These are phyloP conservation scores for Steinernema hermaphroditum DNA, from an alignment of 2,888 invertebrate genomes.

Conservation along the genomic window DNA sequence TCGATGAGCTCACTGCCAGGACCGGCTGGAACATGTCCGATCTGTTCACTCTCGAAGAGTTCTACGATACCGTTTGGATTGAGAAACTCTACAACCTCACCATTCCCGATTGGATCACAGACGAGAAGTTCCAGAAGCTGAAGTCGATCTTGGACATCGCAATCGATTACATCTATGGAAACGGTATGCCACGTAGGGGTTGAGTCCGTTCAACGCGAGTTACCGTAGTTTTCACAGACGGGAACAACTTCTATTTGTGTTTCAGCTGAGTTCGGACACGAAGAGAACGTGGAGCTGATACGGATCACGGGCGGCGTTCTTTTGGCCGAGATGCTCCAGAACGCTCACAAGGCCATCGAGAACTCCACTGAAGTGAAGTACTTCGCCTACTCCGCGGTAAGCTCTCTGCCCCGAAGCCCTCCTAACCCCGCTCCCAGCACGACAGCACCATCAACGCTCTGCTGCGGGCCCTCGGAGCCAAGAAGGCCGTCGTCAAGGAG, in stretches of 20 bases:
- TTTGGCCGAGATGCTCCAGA: neutral
- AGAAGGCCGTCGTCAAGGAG: constrained; percentile 4
- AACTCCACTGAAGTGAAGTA: neutral
- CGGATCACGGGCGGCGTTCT: neutral
- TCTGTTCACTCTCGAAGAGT: neutral
- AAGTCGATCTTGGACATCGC: neutral
- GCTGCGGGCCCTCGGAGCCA: constrained; percentile 19
- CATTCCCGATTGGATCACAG: constrained; percentile 25
- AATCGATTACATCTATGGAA: neutral
- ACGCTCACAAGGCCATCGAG: neutral
- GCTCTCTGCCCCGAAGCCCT: neutral
- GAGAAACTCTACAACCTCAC: constrained; percentile 30
- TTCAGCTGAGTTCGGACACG: neutral
- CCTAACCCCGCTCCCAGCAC: constrained; percentile 4
- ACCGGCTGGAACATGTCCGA: neutral
- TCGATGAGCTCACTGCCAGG: constrained; percentile 24
- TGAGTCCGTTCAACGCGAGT: too few relatives aligned
- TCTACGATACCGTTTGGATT: constrained; percentile 1
- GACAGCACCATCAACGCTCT: constrained; percentile 32
- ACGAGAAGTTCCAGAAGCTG: neutral
- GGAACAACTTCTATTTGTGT: too few relatives aligned
- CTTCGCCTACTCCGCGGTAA: constrained; percentile 10
- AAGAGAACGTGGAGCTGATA: constrained; percentile 10
- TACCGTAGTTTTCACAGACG: too few relatives aligned
- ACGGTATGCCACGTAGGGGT: too few relatives aligned